Base-by-base conservation (phyloP, 2,113 vertebrate species). In the Triplophysa siluroides region DNA sequence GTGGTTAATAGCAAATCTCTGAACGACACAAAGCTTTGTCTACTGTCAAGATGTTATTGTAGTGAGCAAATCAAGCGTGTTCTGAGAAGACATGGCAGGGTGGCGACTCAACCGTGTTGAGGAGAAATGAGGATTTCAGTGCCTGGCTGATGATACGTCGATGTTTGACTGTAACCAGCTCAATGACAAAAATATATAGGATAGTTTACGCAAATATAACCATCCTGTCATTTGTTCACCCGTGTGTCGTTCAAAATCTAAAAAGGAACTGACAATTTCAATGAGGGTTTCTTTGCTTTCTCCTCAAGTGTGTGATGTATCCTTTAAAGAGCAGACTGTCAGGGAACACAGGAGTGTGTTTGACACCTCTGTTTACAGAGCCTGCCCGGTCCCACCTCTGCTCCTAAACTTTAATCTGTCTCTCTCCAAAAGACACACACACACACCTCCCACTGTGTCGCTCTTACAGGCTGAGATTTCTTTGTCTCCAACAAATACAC, bases 91-190 rank as follows among this genome's bases (percentile, higher is more conserved):
- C 66, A 50, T 4, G 58, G 67, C 41, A 79, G 43, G 66, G n/a
- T 71, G 67, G 78, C 21, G 58, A 79, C 41, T 79, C 67, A 79
- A 71, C 78, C 67, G 9, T 79, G 50, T 21, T n/a, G 38, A 71
- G 67, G 18, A 63, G 66, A 71, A 71, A 79, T 71, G 4, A 71
- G 67, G 67, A 79, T 71, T 50, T 71, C 66, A 18, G 12, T 2
- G n/a, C 4, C 58, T 62, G 67, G 68, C 67, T 50, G 67, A 60
- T 50, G 78, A 60, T 24, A 61, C 33, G 38, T n/a, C 43, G 6
- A 47, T n/a, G 33, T 81, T 67, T 26, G 62, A 33, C 79, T 67
- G 21, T 66, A 11, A 75, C 52, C 14, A 18, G 47, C 63, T 41
- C n/a, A 47, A 75, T 63, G 23, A 75, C 16, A 24, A 38, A 29